Base-by-base conservation (phyloP, 2,888 invertebrate genomes). In the Chymomyza fuscimana region DNA sequence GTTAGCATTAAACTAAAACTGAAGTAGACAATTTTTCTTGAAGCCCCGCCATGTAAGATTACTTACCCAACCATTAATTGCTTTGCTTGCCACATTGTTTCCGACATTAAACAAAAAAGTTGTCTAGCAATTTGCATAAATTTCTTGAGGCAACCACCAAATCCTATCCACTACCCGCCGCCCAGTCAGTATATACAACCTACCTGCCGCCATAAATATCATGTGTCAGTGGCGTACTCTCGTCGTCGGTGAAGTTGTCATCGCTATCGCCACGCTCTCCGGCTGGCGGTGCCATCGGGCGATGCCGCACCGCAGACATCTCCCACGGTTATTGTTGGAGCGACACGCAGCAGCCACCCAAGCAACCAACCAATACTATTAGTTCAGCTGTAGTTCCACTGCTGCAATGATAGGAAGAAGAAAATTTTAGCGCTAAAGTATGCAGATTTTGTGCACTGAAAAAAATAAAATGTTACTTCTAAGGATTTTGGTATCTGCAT, bases 171-270 rank as follows among this genome's bases (percentile, higher is more conserved):
- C n/a, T 32, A 32, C 59, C 59, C 25, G 9, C 22, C 59, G 56
- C 6, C 6, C 6, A 46, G 12, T 46, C 4, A 12, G 12, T 10
- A 46, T 12, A 46, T 12, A 46, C 12, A 50, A 77, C 93, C 92
- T 93, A 97, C 97, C 97, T 97, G 93, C 97, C 97, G 79, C 96
- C 96, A 91, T 97, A 97, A 89, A 97, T 96, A 90, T 97, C 97
- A 89, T 96, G 96, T 77, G 96, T 95, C 89, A 97, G 94, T 77
- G 97, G 97, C 77, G 96, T 95, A 88, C 96, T 96, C 92, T 97
- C 97, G 89, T 97, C 97, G 92, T 97, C 97, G 52, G 96, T 96
- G 90, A 94, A 94, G 92, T 96, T 96, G 86, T 95, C 93, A 91
- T 95, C 95, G 91, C 95, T 95, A 80, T 93, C 94, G 81, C 90